Evolutionary conservation across 2,888 invertebrate species (phyloP).

Genomic region (Scelioninae gen. 2): DNA sequence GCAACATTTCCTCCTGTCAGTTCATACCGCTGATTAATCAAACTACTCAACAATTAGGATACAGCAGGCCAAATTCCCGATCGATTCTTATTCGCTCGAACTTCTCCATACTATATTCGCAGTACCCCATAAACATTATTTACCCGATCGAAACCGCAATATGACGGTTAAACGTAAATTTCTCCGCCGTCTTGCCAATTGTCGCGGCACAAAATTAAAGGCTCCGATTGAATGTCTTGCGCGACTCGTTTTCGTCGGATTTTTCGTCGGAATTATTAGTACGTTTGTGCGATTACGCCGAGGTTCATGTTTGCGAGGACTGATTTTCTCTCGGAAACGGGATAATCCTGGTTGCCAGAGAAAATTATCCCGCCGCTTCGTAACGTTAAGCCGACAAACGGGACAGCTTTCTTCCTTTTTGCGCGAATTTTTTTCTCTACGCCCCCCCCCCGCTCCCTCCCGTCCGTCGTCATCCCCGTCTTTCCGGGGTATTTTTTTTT

Average conservation of each 20-base stretch:
- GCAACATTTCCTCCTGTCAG: too few species aligned
- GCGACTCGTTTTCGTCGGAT: slow-evolving; percentile 27
- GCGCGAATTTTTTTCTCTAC: slow-evolving; percentile 10
- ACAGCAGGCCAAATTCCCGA: too few species aligned
- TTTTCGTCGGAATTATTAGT: slow-evolving; percentile 50
- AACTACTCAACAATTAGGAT: too few species aligned
- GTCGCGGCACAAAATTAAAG: too few species aligned
- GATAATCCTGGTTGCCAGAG: slow-evolving; percentile 58
- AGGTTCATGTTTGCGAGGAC: slow-evolving; percentile 57
- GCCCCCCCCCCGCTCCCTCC: background rate
- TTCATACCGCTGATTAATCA: too few species aligned
- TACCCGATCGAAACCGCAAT: slow-evolving; percentile 30
- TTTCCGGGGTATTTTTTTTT: slow-evolving; percentile 42
- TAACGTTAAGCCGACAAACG: slow-evolving; percentile 59
- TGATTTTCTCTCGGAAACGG: slow-evolving; percentile 57
- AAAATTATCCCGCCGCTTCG: slow-evolving; percentile 59
- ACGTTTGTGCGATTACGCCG: slow-evolving; percentile 56
- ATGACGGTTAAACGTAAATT: too few species aligned
- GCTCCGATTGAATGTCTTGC: slow-evolving; percentile 40
- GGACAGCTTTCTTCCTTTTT: slow-evolving; percentile 56
- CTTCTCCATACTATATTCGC: too few species aligned
- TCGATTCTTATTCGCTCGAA: too few species aligned
- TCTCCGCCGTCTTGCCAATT: too few species aligned
- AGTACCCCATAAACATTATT: too few species aligned
- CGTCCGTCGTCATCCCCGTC: background rate